A percentile compares a stretch with the other conserved stretches of the same genome.
phyloP scores from a whole-genome alignment of 2,113 vertebrate genomes.

The Monopterus albus region DNA sequence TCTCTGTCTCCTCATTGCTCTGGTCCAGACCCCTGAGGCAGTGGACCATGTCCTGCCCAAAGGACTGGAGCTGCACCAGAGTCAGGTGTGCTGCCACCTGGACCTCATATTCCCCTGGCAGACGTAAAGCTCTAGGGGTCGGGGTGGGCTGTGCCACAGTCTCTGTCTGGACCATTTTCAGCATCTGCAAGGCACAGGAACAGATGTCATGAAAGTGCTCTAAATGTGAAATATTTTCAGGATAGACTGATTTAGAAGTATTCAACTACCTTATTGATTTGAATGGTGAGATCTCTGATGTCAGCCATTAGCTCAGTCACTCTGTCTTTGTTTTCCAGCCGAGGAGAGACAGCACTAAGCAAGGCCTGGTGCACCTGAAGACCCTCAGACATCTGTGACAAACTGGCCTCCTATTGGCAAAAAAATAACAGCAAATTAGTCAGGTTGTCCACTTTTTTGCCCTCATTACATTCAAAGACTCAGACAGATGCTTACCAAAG shows the following conservation, averaged over 20 bases:
- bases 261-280: conserved; percentile 66
- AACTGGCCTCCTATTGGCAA: conserved; percentile 55
- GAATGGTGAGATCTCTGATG: conserved; percentile 67
- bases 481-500: conserved; percentile 69
- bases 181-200: conserved; percentile 60
- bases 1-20: conserved; percentile 24
- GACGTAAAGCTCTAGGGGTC: not conserved
- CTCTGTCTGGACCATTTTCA: conserved; percentile 36
- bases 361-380: conserved; percentile 69
- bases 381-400: conserved; percentile 67
- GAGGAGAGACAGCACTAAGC: conserved; percentile 42
- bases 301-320: conserved; percentile 53
- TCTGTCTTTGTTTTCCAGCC: conserved; percentile 26
- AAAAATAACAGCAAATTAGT: not conserved
- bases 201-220: not conserved
- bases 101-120: conserved; percentile 56
- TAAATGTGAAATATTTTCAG: not conserved
- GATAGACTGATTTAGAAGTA: not conserved
- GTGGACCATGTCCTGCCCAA: conserved; percentile 58
- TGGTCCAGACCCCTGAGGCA: conserved; percentile 57
- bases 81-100: conserved; percentile 77
- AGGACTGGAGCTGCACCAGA: conserved; percentile 73
- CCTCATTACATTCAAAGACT: too few species aligned
- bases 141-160: not conserved
- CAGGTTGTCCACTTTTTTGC: not conserved